Base-by-base conservation (phyloP, 2,113 vertebrate species). In the Ailurus styani region DNA sequence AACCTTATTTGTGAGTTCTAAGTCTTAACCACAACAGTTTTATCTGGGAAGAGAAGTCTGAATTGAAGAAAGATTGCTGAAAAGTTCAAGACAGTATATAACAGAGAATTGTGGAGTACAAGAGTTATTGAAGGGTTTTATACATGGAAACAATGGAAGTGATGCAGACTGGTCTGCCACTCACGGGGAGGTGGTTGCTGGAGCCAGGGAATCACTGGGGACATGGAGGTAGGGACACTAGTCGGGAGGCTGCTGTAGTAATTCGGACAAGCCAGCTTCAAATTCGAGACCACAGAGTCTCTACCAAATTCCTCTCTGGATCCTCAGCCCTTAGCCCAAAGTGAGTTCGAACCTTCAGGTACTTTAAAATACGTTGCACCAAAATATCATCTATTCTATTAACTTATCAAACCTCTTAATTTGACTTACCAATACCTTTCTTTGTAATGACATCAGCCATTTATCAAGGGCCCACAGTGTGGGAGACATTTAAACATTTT, bases 1-100 rank as follows among this genome's bases (percentile, higher is more conserved):
- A 70, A 70, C 34, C 9, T 92, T 94, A 96, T 87, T 89, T 75
- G 52, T 77, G 64, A 96, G 37, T 84, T 92, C 37, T 96, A 68
- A 79, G 83, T 88, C 84, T 14, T 88, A 73, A 93, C 37, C 34
- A n/a, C 21, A 52, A 73, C 31, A 73, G n/a, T 79, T 88, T 94
- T 54, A 82, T 23, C 90, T 95, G 60, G 52, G 47, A 95, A 75
- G 37, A 82, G 52, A 95, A 62, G 45, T 84, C 73, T 90, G 78
- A 97, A 70, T 42, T 90, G 62, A 83, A 95, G 42, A 60, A 91
- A 70, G 85, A 50, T 21, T 75, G 66, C 40, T 78, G 37, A 95
- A 75, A 10, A 83, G n/a, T 45, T 73, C 18, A 52, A 89, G 66
- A 70, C 7, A 18, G n/a, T 66, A 21, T 60, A n/a, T 60, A 89